Conservation (phyloP, 2,888 invertebrate species). For the Danaus chrysippus region DNA sequence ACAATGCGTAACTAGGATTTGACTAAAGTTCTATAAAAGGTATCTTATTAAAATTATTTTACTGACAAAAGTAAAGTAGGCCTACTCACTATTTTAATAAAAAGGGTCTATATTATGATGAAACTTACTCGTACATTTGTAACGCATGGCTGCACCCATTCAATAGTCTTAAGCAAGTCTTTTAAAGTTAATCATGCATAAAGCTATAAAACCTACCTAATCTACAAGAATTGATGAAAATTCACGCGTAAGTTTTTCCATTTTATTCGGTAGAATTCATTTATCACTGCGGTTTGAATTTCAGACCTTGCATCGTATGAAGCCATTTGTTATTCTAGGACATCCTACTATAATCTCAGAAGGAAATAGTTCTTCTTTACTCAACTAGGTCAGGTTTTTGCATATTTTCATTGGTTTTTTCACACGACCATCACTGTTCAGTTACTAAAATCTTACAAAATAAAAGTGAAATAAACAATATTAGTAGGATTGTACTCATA, state of each 20-base stretch:
- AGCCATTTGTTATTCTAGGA: not conserved
- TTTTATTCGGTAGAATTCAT: not conserved
- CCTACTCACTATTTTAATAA: not conserved
- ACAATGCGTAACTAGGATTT: too few species aligned
- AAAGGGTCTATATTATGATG: conserved; percentile 3
- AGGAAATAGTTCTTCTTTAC: too few species aligned
- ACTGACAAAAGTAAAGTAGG: too few species aligned
- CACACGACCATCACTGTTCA: too few species aligned
- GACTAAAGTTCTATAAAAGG: too few species aligned
- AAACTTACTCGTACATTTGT: conserved; percentile 3
- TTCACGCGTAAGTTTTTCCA: conserved; percentile 14
- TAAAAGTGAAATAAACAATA: too few species aligned
- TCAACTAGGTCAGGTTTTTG: too few species aligned
- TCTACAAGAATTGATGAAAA: conserved; percentile 16
- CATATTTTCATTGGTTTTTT: too few species aligned
- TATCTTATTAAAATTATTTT: too few species aligned
- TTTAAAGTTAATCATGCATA: conserved; percentile 5
- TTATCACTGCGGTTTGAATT: not conserved
- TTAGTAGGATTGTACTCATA: too few species aligned
- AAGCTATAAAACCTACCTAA: conserved; percentile 9
- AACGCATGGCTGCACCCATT: conserved; percentile 7
- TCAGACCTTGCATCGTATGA: not conserved
- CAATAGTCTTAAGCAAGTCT: conserved; percentile 4
- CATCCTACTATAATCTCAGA: too few species aligned
- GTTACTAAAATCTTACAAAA: too few species aligned